A percentile compares a stretch with the other conserved stretches of the same genome.
Conservation (phyloP, 2,888 invertebrate genomes). For the Neoaliturus tenellus region DNA sequence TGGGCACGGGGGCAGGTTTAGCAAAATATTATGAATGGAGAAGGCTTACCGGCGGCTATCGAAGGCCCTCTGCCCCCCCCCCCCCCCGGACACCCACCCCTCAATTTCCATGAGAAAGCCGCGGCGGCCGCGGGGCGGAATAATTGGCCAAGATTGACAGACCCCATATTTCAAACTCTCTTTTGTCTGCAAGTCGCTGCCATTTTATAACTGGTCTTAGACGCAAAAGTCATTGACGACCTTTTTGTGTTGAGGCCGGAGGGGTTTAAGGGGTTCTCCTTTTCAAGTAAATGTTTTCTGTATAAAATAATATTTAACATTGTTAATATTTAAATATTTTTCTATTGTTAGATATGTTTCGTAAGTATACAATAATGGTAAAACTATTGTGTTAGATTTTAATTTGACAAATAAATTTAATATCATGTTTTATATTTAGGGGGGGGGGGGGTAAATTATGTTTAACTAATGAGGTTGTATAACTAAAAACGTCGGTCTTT, state of each 20-base stretch:
- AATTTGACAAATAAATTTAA: too few species aligned
- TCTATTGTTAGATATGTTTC: too few species aligned
- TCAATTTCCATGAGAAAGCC: conserved; percentile 44
- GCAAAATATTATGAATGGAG: conserved; percentile 27
- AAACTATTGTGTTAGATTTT: too few species aligned
- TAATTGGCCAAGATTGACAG: conserved; percentile 50
- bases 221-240: conserved; percentile 28
- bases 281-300: too few species aligned
- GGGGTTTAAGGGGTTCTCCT: neutral
- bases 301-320: too few species aligned
- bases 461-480: too few species aligned
- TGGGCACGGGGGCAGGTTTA: conserved; percentile 32
- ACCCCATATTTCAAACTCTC: conserved; percentile 48
- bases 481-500: too few species aligned
- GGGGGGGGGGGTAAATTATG: too few species aligned
- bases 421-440: too few species aligned
- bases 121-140: conserved; percentile 26
- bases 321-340: too few species aligned
- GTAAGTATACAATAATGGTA: too few species aligned
- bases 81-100: conserved; percentile 3
- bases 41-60: conserved; percentile 23
- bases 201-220: conserved; percentile 35
- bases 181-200: conserved; percentile 23
- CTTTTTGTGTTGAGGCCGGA: neutral
- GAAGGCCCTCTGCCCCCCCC: neutral